These are phyloP conservation scores for Mus spicilegus DNA, from an alignment of 2,113 vertebrate species.

Conservation along the genomic window DNA sequence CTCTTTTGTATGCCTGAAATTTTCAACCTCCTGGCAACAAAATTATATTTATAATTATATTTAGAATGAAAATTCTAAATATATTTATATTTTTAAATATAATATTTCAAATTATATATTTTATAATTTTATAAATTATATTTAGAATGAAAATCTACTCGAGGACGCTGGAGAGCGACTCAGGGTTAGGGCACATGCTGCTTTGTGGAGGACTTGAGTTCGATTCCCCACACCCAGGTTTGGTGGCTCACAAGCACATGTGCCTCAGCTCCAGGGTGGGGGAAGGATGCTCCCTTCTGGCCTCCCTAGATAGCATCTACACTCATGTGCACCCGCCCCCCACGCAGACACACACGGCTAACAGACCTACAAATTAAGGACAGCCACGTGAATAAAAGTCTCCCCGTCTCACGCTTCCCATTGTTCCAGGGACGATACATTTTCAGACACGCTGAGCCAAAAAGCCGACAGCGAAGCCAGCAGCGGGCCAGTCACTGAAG, in stretches of 20 bases:
- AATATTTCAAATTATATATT: too few species aligned
- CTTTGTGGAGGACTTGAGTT: not conserved
- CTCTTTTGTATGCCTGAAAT: not conserved
- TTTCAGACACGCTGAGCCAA: conserved; percentile 98
- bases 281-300: too few species aligned
- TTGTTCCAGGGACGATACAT: conserved; percentile 94
- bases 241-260: not conserved
- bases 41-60: not conserved
- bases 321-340: not conserved
- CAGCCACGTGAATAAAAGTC: not conserved
- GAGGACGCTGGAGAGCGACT: not conserved
- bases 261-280: too few species aligned
- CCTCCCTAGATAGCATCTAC: not conserved
- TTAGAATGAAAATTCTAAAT: not conserved
- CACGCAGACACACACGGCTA: not conserved
- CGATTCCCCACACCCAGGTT: too few species aligned
- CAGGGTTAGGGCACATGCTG: too few species aligned
- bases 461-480: conserved; percentile 98
- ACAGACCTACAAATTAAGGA: not conserved
- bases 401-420: conserved; percentile 27
- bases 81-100: too few species aligned
- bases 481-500: conserved; percentile 95
- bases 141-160: not conserved
- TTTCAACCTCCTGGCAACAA: conserved; percentile 28
- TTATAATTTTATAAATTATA: too few species aligned